Conservation (phyloP, 2,113 vertebrate genomes). For the Xyliphius kryptos region DNA sequence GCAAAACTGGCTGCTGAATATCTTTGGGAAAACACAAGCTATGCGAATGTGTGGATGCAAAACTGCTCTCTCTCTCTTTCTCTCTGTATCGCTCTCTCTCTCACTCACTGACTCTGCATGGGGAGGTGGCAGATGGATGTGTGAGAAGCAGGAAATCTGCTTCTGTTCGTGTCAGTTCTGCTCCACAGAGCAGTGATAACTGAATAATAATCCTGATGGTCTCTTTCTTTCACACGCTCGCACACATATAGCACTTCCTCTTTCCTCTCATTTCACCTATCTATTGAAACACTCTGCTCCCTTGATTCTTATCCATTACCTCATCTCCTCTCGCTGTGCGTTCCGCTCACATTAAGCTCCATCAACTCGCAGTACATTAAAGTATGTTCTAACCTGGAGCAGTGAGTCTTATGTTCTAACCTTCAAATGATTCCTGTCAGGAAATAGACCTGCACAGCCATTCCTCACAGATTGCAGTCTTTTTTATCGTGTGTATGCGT, state of each 20-base stretch:
- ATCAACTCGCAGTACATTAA: constrained; percentile 27
- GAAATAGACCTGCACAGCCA: neutral
- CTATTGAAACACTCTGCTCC: constrained; percentile 23
- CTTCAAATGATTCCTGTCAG: constrained; percentile 3
- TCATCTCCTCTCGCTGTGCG: constrained; percentile 30
- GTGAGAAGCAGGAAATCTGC: constrained; percentile 70
- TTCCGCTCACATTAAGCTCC: constrained; percentile 32
- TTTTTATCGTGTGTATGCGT: too few relatives aligned
- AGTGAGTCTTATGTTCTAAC: neutral
- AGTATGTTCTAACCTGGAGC: constrained; percentile 6
- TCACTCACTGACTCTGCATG: constrained; percentile 50
- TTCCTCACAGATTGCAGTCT: neutral
- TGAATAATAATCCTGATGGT: constrained; percentile 67
- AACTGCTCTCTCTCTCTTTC: neutral
- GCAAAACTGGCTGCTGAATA: too few relatives aligned
- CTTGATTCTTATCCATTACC: constrained; percentile 36
- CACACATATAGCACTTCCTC: constrained; percentile 15
- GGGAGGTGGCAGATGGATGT: constrained; percentile 66
- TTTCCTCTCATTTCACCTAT: constrained; percentile 29
- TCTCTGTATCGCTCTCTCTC: constrained; percentile 16
- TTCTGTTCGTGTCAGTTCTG: constrained; percentile 71
- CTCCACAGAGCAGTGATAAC: constrained; percentile 68
- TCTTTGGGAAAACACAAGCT: too few relatives aligned
- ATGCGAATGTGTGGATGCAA: too few relatives aligned
- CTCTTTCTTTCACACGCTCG: constrained; percentile 26